A percentile compares a stretch with the other conserved stretches of the same genome.
Conservation (phyloP, 1,140 invertebrate species). For the Drosophila santomea region DNA sequence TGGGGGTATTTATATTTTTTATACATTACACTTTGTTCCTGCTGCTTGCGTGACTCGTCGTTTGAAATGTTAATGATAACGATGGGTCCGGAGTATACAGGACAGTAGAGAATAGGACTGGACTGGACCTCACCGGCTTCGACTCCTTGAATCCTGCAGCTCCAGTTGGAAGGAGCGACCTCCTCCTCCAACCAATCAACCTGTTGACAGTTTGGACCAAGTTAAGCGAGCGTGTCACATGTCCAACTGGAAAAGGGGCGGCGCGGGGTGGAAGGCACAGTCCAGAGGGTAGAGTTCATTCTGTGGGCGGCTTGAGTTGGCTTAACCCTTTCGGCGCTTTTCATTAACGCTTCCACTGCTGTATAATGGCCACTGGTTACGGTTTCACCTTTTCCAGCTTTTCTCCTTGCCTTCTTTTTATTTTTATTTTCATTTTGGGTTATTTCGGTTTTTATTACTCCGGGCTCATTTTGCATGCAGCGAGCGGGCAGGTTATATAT, state of each 20-base stretch:
- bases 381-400: constrained; percentile 38
- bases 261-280: background rate
- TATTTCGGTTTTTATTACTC: constrained; percentile 64
- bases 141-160: background rate
- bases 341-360: constrained; percentile 58
- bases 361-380: constrained; percentile 12
- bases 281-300: constrained; percentile 1
- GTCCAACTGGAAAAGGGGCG: constrained; percentile 18
- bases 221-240: constrained; percentile 65
- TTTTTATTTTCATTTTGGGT: constrained; percentile 29
- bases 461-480: constrained; percentile 69
- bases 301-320: constrained; percentile 5
- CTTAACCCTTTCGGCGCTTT: constrained; percentile 76
- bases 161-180: background rate
- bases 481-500: constrained; percentile 46
- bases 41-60: constrained; percentile 42
- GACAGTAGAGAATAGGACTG: too few species aligned
- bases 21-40: constrained; percentile 6
- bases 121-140: too few species aligned
- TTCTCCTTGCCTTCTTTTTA: constrained; percentile 12
- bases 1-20: constrained; percentile 11
- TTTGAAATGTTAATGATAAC: constrained; percentile 67
- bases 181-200: constrained; percentile 30
- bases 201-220: constrained; percentile 57
- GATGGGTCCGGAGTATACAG: constrained; percentile 10